phyloP scores from a whole-genome alignment of 2,797 vertebrate genomes.

The Apogon hyalosoma region DNA sequence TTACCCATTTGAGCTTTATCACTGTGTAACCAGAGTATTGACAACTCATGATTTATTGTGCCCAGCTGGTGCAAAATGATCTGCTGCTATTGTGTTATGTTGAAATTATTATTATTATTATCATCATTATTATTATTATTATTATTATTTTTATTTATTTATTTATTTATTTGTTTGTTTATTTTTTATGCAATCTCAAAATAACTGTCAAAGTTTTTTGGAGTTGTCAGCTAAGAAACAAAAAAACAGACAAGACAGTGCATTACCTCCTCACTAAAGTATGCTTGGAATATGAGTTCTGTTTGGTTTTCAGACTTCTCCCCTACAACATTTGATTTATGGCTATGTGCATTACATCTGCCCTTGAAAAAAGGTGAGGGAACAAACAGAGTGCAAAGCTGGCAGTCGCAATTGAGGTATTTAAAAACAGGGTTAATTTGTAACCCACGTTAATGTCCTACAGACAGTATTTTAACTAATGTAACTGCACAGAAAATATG shows the following conservation, averaged over 20 bases:
- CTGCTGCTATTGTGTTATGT: background rate
- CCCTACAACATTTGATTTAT: constrained; percentile 39
- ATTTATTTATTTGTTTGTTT: too few relatives aligned
- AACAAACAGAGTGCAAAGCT: constrained; percentile 9
- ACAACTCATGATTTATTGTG: constrained; percentile 25
- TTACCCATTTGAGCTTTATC: constrained; percentile 10
- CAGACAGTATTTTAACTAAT: constrained; percentile 28
- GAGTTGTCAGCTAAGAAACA: constrained; percentile 6
- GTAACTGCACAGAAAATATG: constrained; percentile 17
- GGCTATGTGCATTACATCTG: constrained; percentile 29
- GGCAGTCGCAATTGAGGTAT: constrained; percentile 8
- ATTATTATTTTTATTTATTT: too few relatives aligned
- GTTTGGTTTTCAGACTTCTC: constrained; percentile 6
- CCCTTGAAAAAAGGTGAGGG: constrained; percentile 21
- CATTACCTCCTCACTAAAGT: constrained; percentile 13
- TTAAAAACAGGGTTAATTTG: constrained; percentile 34
- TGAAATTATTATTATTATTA: too few relatives aligned
- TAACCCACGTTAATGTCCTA: constrained; percentile 35
- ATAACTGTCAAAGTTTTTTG: background rate
- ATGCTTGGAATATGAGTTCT: constrained; percentile 25
- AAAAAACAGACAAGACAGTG: background rate
- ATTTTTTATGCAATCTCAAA: too few relatives aligned
- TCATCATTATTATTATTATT: too few relatives aligned
- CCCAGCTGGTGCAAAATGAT: constrained; percentile 13
- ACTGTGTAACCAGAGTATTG: constrained; percentile 23